phyloP scores from a whole-genome alignment of 2,888 invertebrate genomes.

The Diarsia brunnea region DNA sequence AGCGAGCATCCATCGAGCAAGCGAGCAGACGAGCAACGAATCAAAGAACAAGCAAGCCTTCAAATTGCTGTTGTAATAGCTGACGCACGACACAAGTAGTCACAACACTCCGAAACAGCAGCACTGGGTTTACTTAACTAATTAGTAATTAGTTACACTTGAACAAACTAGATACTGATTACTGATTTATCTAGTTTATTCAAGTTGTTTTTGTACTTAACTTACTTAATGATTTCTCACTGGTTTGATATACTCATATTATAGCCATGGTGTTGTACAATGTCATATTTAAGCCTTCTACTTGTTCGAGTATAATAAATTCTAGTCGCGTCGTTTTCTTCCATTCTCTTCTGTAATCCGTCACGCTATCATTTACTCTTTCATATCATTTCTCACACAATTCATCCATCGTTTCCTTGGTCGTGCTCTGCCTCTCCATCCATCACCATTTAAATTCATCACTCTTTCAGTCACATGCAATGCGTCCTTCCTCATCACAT shows the following conservation, averaged over 20 bases:
- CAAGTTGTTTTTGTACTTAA: constrained; percentile 3
- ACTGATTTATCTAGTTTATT: too few relatives aligned
- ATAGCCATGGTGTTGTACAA: not conserved
- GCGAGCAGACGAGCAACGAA: not conserved
- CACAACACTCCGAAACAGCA: not conserved
- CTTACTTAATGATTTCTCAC: not conserved
- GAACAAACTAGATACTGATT: not conserved
- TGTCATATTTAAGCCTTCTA: not conserved
- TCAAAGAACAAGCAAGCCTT: not conserved
- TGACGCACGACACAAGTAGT: not conserved
- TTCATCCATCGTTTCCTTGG: not conserved
- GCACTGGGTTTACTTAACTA: constrained; percentile 24
- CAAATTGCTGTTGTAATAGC: not conserved
- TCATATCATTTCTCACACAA: not conserved
- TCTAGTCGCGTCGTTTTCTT: too few relatives aligned
- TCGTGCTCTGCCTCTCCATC: not conserved
- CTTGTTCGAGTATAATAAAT: not conserved
- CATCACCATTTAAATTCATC: not conserved
- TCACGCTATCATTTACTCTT: too few relatives aligned
- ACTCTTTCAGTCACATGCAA: not conserved
- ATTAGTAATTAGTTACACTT: constrained; percentile 13
- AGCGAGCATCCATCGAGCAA: not conserved
- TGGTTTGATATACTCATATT: not conserved
- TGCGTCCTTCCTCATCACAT: not conserved
- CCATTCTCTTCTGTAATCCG: too few relatives aligned